phyloP scores from a whole-genome alignment of 2,113 vertebrate species.

The Serilophus lunatus region DNA sequence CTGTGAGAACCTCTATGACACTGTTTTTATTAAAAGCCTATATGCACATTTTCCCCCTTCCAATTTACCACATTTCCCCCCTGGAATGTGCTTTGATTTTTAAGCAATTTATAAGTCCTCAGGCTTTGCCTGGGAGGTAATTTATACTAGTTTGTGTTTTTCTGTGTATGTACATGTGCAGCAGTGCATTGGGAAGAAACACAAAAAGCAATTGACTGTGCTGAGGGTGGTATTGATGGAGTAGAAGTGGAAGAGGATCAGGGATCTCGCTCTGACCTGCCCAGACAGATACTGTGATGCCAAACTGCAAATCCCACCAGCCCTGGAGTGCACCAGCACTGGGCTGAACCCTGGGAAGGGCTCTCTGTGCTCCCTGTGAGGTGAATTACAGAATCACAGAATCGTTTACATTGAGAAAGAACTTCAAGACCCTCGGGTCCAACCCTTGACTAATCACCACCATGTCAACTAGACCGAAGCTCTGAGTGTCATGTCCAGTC shows the following conservation, averaged over 20 bases:
- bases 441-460: not conserved
- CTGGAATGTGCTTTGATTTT: slow-evolving; percentile 37
- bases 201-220: not conserved
- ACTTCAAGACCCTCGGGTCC: not conserved
- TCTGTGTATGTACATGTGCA: not conserved
- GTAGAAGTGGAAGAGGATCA: not conserved
- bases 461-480: not conserved
- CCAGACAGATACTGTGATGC: not conserved
- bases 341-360: no score
- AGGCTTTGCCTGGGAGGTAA: slow-evolving; percentile 38
- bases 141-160: not conserved
- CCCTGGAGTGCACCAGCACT: not conserved
- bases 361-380: not conserved
- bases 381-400: not conserved
- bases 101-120: slow-evolving; percentile 24
- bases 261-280: not conserved
- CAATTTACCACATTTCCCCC: not conserved
- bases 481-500: not conserved
- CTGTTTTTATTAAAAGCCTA: not conserved
- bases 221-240: not conserved
- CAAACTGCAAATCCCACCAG: not conserved
- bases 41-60: not conserved
- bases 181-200: not conserved
- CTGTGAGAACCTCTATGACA: not conserved
- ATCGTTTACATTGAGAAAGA: not conserved